Base-by-base conservation (phyloP, 2,113 vertebrate genomes). In the Coturnix japonica region DNA sequence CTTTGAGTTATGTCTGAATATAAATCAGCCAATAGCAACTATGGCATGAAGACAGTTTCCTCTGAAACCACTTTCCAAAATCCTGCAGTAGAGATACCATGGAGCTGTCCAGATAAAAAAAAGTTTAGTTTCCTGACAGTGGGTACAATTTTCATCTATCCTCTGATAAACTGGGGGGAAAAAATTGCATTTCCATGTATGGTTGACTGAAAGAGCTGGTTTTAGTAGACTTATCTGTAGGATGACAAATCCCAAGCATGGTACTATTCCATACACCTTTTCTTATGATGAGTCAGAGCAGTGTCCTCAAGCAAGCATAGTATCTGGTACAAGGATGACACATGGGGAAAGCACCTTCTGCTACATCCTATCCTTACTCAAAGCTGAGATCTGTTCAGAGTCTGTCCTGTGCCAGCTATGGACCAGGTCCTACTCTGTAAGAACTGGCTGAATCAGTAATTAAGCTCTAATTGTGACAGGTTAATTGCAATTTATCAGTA, bases 331-430 rank as follows among this genome's bases (percentile, higher is more conserved):
- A 59, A 65, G 43, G 56, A 75, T 51, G 47, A 75, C 18, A n/a
- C 28, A 20, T 7, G n/a, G 17, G 11, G 17, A 81, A 19, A 44
- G 1, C 30, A 53, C 46, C 0, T 0, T 61, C 41, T 1, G 1
- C 22, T 37, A 22, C 18, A 31, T n/a, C 39, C 47, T 37, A 10
- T 60, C 21, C 13, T 75, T 46, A 26, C 2, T 4, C 44, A 79
- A 93, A 90, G 6, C 18, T 31, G 5, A 71, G 4, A 67, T 49
- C 37, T 71, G 15, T 71, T 75, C 35, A 31, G 71, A 41, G 35
- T 41, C 8, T 7, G 28, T 72, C 28, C 53, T 37, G 28, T 64
- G 53, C 18, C 41, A 78, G 33, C 28, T 59, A 9, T 26, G 12
- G 35, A 11, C 5, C 30, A 85, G 49, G 12, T 41, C 18, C 61